These are phyloP conservation scores for Myanophis thanlyinensis DNA, from an alignment of 2,113 vertebrate genomes.

Conservation along the genomic window DNA sequence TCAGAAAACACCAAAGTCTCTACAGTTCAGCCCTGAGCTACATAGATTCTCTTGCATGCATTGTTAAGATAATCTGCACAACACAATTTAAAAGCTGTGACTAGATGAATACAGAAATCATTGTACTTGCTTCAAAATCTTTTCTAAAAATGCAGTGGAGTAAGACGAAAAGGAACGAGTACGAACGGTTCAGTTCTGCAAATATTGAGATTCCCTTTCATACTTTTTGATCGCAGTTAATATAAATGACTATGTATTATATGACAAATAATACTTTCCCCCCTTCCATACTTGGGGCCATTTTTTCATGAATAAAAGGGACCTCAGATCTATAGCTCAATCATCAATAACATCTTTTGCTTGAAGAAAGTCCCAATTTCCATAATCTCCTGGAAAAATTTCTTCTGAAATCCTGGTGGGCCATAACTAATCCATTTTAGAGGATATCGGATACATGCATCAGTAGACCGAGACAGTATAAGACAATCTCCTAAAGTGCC, in stretches of 20 bases:
- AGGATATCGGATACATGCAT: neutral
- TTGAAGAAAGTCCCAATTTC: neutral
- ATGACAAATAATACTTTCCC: too few relatives aligned
- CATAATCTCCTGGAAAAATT: neutral
- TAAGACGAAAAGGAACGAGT: neutral
- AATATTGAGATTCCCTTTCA: neutral
- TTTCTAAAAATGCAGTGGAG: neutral
- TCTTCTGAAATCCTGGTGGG: too few relatives aligned
- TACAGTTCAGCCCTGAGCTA: neutral
- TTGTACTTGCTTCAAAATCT: neutral
- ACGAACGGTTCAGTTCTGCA: neutral
- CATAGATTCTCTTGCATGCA: neutral
- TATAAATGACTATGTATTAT: neutral
- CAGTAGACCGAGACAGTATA: neutral
- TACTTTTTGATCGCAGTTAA: neutral
- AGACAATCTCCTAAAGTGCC: neutral
- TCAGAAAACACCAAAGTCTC: neutral
- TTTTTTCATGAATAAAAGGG: neutral
- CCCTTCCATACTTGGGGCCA: too few relatives aligned
- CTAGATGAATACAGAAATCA: neutral
- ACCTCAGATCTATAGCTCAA: neutral
- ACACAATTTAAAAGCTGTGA: neutral
- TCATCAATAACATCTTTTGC: neutral
- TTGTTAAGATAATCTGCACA: neutral
- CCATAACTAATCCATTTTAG: neutral